phyloP scores from a whole-genome alignment of 2,113 vertebrate genomes.

The Ramphastos sulfuratus region DNA sequence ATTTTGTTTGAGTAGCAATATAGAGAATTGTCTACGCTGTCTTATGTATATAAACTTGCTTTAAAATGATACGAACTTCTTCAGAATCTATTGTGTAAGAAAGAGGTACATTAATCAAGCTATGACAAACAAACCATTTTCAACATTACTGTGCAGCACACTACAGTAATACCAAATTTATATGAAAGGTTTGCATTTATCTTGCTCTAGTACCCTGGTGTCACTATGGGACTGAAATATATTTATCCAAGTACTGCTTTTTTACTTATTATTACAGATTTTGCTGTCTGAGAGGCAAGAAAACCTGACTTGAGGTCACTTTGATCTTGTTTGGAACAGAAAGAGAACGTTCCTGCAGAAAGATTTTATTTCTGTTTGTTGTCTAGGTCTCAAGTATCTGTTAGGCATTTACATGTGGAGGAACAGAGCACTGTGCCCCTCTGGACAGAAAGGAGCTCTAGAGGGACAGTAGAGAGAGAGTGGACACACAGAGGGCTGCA shows the following conservation, averaged over 20 bases:
- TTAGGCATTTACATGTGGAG: rapidly evolving
- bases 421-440: not conserved
- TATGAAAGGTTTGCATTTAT: not conserved
- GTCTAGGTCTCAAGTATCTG: not conserved
- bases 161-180: not conserved
- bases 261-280: not conserved
- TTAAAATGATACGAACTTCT: not conserved
- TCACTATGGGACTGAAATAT: not conserved
- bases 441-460: not conserved
- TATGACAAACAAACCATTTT: not conserved
- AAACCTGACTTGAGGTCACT: not conserved
- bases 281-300: not conserved
- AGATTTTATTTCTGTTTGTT: not conserved
- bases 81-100: not conserved
- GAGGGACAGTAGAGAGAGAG: not conserved
- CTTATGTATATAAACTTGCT: not conserved
- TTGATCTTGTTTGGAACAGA: not conserved
- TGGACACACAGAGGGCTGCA: rapidly evolving
- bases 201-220: not conserved
- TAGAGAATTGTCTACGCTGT: not conserved
- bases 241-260: not conserved
- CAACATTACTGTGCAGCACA: not conserved
- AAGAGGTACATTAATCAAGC: not conserved
- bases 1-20: not conserved
- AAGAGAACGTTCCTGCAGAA: not conserved